A percentile compares a stretch with the other conserved stretches of the same genome.
phyloP scores from a whole-genome alignment of 1,140 invertebrate species.

The Drosophila melanogaster region Release_6_plus_ISO1_MT NT_033779.5:1690501-1691000 shows the following conservation, averaged over 20 bases:
- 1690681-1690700: constrained; percentile 93
- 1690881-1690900: constrained; percentile 1
- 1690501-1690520: constrained; percentile 3
- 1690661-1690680: constrained; percentile 96
- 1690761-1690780: no score
- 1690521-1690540: constrained; percentile 14
- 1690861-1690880: constrained; percentile 33
- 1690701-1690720: constrained; percentile 95
- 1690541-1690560: constrained; percentile 13
- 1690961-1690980: constrained; percentile 66
- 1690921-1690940: constrained; percentile 61
- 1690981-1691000: constrained; percentile 4
- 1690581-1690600: neutral
- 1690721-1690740: constrained; percentile 95
- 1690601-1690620: neutral
- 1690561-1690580: neutral
- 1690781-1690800: no score
- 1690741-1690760: constrained; percentile 95
- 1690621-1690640: constrained; percentile 85
- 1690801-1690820: neutral
- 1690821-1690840: no score
- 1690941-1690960: constrained; percentile 39
- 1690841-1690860: no score
- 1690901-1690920: constrained; percentile 6
- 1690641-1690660: constrained; percentile 94